These are phyloP conservation scores for Eubucco bourcierii DNA, from an alignment of 2,113 vertebrate genomes.

Conservation along the genomic window DNA sequence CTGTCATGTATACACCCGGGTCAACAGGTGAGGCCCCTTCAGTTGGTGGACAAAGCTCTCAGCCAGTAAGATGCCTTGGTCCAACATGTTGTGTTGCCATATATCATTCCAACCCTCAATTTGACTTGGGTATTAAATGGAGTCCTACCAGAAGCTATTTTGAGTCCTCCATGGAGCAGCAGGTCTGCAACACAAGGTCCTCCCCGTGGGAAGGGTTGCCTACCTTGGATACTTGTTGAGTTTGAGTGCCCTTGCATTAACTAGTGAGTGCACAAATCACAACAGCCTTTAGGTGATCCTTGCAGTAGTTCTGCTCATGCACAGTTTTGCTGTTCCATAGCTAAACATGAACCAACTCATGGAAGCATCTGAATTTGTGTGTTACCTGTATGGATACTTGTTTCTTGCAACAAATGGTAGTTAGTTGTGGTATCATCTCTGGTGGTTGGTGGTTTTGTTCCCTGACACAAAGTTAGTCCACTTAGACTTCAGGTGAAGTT, in stretches of 20 bases:
- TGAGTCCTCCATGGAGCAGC: background rate
- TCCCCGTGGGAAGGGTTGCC: background rate
- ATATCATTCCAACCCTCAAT: background rate
- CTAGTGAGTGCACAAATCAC: background rate
- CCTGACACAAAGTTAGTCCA: background rate
- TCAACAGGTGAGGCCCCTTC: background rate
- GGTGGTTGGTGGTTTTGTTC: background rate
- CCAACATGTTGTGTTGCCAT: background rate
- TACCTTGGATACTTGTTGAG: background rate
- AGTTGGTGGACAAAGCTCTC: background rate
- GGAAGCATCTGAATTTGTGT: background rate
- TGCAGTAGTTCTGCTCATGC: background rate
- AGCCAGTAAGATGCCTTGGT: background rate
- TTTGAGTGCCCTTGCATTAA: background rate
- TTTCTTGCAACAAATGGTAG: background rate
- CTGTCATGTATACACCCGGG: background rate
- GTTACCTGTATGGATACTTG: background rate
- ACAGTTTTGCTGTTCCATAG: background rate
- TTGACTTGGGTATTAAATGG: background rate
- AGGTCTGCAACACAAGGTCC: background rate
- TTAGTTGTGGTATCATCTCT: background rate
- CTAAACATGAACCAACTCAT: background rate
- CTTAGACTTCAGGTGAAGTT: background rate
- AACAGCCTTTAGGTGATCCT: background rate
- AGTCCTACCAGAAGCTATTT: background rate